phyloP scores from a whole-genome alignment of 2,113 vertebrate species.

The Boleophthalmus pectinirostris region DNA sequence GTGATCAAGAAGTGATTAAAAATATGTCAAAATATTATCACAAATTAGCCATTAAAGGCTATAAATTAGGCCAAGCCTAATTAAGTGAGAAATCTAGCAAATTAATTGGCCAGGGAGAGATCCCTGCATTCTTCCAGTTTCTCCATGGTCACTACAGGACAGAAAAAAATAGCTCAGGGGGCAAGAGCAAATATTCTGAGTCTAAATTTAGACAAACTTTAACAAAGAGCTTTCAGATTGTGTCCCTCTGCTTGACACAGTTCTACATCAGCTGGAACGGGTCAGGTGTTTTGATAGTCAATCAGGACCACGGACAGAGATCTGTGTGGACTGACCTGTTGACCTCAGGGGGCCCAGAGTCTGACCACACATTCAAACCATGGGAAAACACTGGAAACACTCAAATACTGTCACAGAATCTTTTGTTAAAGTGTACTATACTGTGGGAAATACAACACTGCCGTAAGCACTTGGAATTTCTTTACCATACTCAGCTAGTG shows the following conservation, averaged over 20 bases:
- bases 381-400: slow-evolving; percentile 60
- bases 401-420: slow-evolving; percentile 24
- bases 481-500: not conserved
- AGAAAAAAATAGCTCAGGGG: slow-evolving; percentile 2
- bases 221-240: not conserved
- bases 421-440: slow-evolving; percentile 25
- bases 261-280: not conserved
- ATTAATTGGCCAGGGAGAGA: not conserved
- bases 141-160: not conserved
- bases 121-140: not conserved
- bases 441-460: not conserved
- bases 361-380: slow-evolving; percentile 17
- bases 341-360: slow-evolving; percentile 49
- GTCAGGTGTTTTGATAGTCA: slow-evolving; percentile 39
- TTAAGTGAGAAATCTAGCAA: not conserved
- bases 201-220: slow-evolving; percentile 25
- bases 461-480: not conserved
- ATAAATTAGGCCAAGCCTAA: not conserved
- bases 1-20: not conserved
- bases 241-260: slow-evolving; percentile 15
- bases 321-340: slow-evolving; percentile 12
- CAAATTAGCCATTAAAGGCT: not conserved
- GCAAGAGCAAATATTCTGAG: slow-evolving; percentile 1
- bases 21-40: not conserved
- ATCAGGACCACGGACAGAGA: slow-evolving; percentile 77